A percentile compares a stretch with the other conserved stretches of the same genome.
phyloP scores from a whole-genome alignment of 2,113 vertebrate species.

The human (Homo sapiens) region DNA sequence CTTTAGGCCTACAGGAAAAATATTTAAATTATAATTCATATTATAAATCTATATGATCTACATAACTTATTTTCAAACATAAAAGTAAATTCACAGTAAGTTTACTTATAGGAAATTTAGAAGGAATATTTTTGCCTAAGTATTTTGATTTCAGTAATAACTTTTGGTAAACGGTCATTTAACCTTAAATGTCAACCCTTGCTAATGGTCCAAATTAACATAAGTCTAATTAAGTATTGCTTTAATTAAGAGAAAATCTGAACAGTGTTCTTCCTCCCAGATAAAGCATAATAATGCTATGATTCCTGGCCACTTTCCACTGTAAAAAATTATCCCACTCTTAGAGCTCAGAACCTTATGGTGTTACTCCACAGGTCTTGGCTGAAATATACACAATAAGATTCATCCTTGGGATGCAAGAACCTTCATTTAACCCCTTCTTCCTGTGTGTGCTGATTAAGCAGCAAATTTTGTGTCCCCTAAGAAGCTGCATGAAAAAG shows the following conservation, averaged over 20 bases:
- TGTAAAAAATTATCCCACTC: neutral
- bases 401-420: neutral
- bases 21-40: conserved; percentile 60
- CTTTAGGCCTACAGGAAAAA: conserved; percentile 88
- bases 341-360: neutral
- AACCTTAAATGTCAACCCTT: conserved; percentile 5
- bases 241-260: neutral
- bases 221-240: conserved; percentile 1
- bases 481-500: neutral
- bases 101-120: conserved; percentile 4
- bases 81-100: neutral
- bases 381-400: neutral
- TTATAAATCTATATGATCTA: conserved; percentile 19
- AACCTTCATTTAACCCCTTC: neutral
- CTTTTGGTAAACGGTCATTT: neutral
- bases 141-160: conserved; percentile 10
- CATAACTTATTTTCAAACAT: conserved; percentile 30
- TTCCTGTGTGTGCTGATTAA: neutral
- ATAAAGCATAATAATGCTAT: neutral
- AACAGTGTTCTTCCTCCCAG: neutral
- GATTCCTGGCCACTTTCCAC: neutral
- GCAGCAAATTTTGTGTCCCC: neutral
- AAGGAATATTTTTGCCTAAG: conserved; percentile 38
- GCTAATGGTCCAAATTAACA: neutral
- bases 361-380: neutral